Evolutionary conservation across 2,888 invertebrate genomes (phyloP).

Genomic region (Phyto melanocephala): DNA sequence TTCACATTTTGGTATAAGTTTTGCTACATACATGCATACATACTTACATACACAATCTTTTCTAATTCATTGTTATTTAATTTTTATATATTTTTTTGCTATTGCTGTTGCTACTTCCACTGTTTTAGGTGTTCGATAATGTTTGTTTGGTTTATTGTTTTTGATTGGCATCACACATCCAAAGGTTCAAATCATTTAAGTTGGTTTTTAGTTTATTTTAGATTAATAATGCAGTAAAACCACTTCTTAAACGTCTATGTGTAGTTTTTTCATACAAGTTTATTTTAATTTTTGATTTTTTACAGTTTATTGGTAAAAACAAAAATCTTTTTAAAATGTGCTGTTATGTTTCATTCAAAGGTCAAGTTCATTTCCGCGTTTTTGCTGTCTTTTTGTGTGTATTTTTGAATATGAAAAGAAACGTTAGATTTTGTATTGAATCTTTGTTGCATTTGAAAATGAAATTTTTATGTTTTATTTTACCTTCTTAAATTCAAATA

Average conservation of each 20-base stretch:
- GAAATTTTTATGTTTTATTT: background rate
- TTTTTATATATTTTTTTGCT: background rate
- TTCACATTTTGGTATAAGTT: background rate
- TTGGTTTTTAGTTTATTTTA: background rate
- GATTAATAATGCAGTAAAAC: constrained; percentile 39
- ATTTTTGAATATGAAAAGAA: constrained; percentile 14
- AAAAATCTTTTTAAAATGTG: constrained; percentile 53
- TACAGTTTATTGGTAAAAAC: background rate
- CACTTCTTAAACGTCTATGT: constrained; percentile 13
- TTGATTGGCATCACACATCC: background rate
- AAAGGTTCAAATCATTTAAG: background rate
- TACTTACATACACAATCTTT: too few relatives aligned
- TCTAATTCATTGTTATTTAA: too few relatives aligned
- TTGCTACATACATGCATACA: background rate
- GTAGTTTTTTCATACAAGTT: background rate
- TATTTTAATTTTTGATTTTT: background rate
- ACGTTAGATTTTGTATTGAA: constrained; percentile 25
- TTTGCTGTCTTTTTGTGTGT: background rate
- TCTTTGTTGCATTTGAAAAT: background rate
- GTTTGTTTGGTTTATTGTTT: background rate
- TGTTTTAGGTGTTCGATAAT: background rate
- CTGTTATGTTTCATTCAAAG: constrained; percentile 62
- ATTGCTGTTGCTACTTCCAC: background rate
- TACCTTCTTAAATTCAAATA: background rate
- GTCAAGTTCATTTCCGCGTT: constrained; percentile 67